Conservation (phyloP, 2,888 invertebrate species). For the Notodonta ziczac region DNA sequence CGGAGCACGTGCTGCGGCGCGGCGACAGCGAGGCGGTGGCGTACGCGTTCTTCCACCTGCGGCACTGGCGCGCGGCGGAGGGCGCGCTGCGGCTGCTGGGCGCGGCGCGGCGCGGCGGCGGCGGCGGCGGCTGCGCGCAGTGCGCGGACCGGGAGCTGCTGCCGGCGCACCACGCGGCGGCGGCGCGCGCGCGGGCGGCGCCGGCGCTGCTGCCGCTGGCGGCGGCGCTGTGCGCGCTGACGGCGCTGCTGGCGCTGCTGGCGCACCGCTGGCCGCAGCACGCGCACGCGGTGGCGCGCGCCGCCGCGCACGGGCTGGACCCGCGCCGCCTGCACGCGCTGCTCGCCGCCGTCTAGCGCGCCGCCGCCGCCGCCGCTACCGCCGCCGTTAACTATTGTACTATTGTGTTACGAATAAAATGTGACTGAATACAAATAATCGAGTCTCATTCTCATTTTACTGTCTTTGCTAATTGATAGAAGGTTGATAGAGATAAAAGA, state of each 20-base stretch:
- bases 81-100: slow-evolving; percentile 96
- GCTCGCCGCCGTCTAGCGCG: slow-evolving; percentile 41
- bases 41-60: slow-evolving; percentile 97
- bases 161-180: slow-evolving; percentile 94
- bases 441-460: too few species aligned
- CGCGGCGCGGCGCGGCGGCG: slow-evolving; percentile 92
- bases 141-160: slow-evolving; percentile 90
- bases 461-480: neutral
- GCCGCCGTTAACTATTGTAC: too few species aligned
- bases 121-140: slow-evolving; percentile 92
- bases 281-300: slow-evolving; percentile 43
- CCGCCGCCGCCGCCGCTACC: neutral
- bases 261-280: slow-evolving; percentile 59
- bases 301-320: slow-evolving; percentile 39
- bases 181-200: slow-evolving; percentile 92
- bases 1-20: slow-evolving; percentile 97
- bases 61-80: slow-evolving; percentile 98
- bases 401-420: neutral
- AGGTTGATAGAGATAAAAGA: too few species aligned
- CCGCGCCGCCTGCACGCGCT: slow-evolving; percentile 46
- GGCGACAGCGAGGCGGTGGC: slow-evolving; percentile 99
- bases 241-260: slow-evolving; percentile 88
- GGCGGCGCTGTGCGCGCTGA: slow-evolving; percentile 89
- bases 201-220: slow-evolving; percentile 95
- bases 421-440: too few species aligned